Evolutionary conservation across 2,888 invertebrate genomes (phyloP), one percentile per base, ranked within the genome.

Genomic region (Gerosis bhagava): DNA sequence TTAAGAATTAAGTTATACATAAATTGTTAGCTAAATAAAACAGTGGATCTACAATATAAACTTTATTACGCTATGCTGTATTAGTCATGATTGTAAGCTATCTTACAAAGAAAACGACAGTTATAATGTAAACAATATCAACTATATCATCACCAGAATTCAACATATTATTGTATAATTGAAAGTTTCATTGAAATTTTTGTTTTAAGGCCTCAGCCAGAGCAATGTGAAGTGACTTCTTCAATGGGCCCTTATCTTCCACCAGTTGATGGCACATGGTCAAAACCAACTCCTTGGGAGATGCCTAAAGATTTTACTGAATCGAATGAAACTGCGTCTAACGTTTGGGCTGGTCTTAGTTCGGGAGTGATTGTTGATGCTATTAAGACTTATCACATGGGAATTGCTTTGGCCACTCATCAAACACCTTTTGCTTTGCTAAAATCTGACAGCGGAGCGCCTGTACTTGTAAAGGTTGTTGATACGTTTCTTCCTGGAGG

Each of bases 371-470:
- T 93, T 1, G 92, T 94, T n/a, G 93, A 94, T 53, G 91, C 92
- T 22, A 94, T 94, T 51, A 92, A 92, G 59, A 94, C 94, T 0
- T 92, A 91, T 51, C 93, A 93, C 3, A 93, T 94, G 93, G 91
- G 91, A 37, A 89, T 90, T 5, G 93, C 94, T 3, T 62, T 92
- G 50, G 81, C 91, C 4, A 90, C 91, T 2, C 92, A 91, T 31
- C 92, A 94, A 68, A 93, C 92, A 0, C 94, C 94, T 0, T 94
- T 94, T 63, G 94, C 94, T 0, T 77, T 94, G 36, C 75, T 94
- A 39, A 92, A 93, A 56, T 93, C 94, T 8, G 88, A 92, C 28
- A 91, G 91, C 56, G 92, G 93, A 6, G 90, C 91, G 45, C 93
- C 94, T 0, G 92, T 94, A 1, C 74, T 94, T 34, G 94, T 94